These are phyloP conservation scores for Bicyclus anynana DNA, from an alignment of 1,140 invertebrate genomes.

Conservation along the genomic window DNA sequence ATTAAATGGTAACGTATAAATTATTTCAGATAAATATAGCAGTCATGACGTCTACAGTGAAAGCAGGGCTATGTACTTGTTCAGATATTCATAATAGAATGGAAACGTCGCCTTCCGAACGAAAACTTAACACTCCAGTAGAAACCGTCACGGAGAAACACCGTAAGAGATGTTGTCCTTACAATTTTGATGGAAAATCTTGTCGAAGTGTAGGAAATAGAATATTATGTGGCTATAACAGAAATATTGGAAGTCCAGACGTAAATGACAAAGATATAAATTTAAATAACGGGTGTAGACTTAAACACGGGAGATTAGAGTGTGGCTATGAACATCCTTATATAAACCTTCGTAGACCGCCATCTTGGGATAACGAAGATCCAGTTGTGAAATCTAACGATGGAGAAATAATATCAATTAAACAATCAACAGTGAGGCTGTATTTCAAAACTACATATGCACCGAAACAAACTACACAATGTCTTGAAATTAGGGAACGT, in stretches of 20 bases:
- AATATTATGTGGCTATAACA: conserved; percentile 57
- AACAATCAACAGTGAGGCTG: conserved; percentile 1
- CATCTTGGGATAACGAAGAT: conserved; percentile 26
- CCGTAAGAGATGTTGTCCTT: conserved; percentile 52
- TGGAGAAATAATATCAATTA: conserved; percentile 3
- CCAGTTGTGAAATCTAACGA: conserved; percentile 7
- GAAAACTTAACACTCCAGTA: background rate
- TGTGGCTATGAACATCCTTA: conserved; percentile 58
- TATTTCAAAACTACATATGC: background rate
- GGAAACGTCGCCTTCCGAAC: background rate
- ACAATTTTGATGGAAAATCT: conserved; percentile 49
- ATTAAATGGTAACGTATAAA: background rate
- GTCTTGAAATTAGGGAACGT: conserved; percentile 40
- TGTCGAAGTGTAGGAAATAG: conserved; percentile 52
- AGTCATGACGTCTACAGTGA: background rate
- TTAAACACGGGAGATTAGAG: conserved; percentile 49
- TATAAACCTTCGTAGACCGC: conserved; percentile 42
- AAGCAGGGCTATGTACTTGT: conserved; percentile 3
- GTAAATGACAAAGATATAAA: conserved; percentile 20
- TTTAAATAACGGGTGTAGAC: conserved; percentile 42
- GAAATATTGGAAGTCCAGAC: conserved; percentile 38
- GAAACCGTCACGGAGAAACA: conserved; percentile 12
- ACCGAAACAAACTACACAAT: conserved; percentile 29
- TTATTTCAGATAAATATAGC: background rate
- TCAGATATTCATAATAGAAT: background rate